Evolutionary conservation across 2,888 invertebrate genomes (phyloP), one percentile per base, ranked within the genome.

Genomic region (Lepidochitona cinerea): DNA sequence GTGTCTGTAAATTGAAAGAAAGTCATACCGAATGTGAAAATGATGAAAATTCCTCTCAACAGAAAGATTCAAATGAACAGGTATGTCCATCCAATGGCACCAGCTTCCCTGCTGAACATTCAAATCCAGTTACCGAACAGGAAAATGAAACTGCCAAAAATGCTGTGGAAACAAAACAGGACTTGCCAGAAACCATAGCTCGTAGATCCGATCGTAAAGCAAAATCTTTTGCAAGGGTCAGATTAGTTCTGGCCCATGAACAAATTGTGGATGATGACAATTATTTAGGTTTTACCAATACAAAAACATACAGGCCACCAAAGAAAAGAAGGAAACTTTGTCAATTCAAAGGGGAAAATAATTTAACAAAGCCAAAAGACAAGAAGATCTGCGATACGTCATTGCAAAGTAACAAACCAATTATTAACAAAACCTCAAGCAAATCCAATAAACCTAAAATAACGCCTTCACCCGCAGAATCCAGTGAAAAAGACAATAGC

Each of bases 271-370:
- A 59, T 4, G 32, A 59, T 26, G 59, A 29, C 59, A 29, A 59
- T 29, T 29, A 29, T 29, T 32, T 29, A 2, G 32, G 59, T 23
- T 23, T 29, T 14, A 23, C 26, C 2, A 23, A 23, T 26, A 59
- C 29, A 59, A 59, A 59, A 23, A 23, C 59, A 2, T 59, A 59
- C 32, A 23, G 23, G 29, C 59, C 59, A 14, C 26, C 32, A 29
- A 59, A 59, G 59, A 59, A 59, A 59, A 59, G 59, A 9, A 59
- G 29, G 59, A 59, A 59, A 29, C 32, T 59, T 23, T 59, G 59
- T 26, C 59, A 59, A 26, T 59, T 59, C 29, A 59, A 59, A 26
- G 59, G 14, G 23, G 32, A 59, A 59, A 12, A 59, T 4, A 23
- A 59, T 14, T 32, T 23, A 29, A 32, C 29, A 2, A 59, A 59